Conservation (phyloP, 2,113 vertebrate genomes). For the Sphaerodactylus townsendi region DNA sequence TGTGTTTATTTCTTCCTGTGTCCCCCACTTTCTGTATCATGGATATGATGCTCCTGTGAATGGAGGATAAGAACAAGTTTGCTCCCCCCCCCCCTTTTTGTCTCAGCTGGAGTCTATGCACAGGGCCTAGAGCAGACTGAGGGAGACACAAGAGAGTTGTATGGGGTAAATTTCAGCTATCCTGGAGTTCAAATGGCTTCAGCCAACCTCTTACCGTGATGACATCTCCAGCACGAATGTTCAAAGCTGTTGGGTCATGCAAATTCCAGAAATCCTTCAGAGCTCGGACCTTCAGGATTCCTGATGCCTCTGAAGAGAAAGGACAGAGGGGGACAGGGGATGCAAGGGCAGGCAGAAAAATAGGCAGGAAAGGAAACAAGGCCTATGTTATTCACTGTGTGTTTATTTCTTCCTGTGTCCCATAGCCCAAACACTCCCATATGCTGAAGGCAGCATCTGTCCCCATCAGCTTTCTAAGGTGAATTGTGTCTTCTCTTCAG, state of each 20-base stretch:
- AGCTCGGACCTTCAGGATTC: constrained; percentile 92
- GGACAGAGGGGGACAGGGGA: not conserved
- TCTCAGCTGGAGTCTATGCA: not conserved
- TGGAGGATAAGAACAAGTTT: not conserved
- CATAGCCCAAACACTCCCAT: not conserved
- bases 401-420: not conserved
- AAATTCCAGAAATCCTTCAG: constrained; percentile 98
- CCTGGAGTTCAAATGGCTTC: rapidly evolving
- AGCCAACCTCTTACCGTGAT: constrained; percentile 83
- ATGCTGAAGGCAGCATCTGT: not conserved
- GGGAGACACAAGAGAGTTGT: too few relatives aligned
- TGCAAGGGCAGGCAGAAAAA: not conserved
- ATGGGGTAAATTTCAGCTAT: not conserved
- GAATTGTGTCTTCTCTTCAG: not conserved
- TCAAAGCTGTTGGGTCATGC: constrained; percentile 94
- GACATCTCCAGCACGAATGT: constrained; percentile 89
- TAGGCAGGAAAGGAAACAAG: constrained; percentile 9
- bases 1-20: too few relatives aligned
- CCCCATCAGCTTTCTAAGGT: not conserved
- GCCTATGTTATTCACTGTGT: not conserved
- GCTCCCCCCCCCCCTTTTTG: not conserved
- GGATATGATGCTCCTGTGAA: not conserved
- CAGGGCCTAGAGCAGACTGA: not conserved
- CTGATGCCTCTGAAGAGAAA: constrained; percentile 86
- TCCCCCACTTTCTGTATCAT: too few relatives aligned